These are phyloP conservation scores for Luscinia luscinia DNA, from an alignment of 2,797 vertebrate species.

Conservation along the genomic window DNA sequence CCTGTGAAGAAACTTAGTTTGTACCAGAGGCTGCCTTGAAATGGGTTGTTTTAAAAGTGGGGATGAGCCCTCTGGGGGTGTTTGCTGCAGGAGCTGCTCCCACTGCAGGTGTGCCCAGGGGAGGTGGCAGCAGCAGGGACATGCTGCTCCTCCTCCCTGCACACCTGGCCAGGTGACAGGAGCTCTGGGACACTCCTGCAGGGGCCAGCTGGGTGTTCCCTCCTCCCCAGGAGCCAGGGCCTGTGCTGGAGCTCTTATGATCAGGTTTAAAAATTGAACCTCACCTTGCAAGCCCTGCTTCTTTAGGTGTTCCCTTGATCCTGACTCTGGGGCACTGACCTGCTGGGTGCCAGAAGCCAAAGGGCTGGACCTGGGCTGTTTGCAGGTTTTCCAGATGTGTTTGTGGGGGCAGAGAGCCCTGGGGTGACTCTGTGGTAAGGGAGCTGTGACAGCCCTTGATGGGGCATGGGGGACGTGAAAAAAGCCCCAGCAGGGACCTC, in stretches of 20 bases:
- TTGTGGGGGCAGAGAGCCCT: not conserved
- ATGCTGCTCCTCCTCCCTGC: not conserved
- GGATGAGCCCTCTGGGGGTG: not conserved
- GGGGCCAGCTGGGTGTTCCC: not conserved
- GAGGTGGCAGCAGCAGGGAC: not conserved
- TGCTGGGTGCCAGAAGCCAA: not conserved
- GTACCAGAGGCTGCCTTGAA: not conserved
- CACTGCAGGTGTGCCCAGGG: rapidly evolving
- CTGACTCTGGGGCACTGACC: not conserved
- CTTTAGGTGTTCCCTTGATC: not conserved
- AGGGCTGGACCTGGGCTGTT: not conserved
- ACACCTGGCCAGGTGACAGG: not conserved
- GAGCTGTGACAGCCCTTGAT: not conserved
- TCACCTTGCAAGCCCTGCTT: rapidly evolving
- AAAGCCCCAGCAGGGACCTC: rapidly evolving
- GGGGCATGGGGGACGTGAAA: rapidly evolving
- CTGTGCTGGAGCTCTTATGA: not conserved
- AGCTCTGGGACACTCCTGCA: not conserved
- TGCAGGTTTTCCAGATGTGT: not conserved
- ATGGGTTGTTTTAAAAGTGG: not conserved
- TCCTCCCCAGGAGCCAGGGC: too few relatives aligned
- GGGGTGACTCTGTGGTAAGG: not conserved
- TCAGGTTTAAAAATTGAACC: not conserved
- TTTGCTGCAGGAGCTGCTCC: not conserved
- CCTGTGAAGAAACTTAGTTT: not conserved